Percentiles rank a stretch among this genome's conserved stretches.
Conservation (phyloP, 2,888 invertebrate genomes). For the Magallana nippona region DNA sequence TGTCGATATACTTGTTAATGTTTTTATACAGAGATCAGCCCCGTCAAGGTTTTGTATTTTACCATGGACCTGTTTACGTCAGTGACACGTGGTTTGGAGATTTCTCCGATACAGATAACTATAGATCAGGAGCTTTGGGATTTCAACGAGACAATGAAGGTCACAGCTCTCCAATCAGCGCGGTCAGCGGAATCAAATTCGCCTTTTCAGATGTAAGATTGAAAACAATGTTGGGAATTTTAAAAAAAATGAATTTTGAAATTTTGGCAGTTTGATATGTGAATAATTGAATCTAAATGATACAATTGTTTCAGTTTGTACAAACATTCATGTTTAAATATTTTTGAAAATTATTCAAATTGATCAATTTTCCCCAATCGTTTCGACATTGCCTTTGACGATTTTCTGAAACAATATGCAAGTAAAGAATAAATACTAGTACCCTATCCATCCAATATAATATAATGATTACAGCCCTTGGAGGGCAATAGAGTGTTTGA, state of each 20-base stretch:
- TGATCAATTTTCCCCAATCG: too few species aligned
- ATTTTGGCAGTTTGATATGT: too few species aligned
- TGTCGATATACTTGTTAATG: neutral
- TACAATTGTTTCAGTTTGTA: too few species aligned
- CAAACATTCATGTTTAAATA: too few species aligned
- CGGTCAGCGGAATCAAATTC: conserved; percentile 48
- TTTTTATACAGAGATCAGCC: conserved; percentile 50
- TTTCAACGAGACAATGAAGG: conserved; percentile 46
- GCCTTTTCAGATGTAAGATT: conserved; percentile 51
- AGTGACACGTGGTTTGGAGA: conserved; percentile 53
- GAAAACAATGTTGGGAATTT: conserved; percentile 5
- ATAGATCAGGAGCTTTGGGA: conserved; percentile 51
- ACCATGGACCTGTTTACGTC: conserved; percentile 53
- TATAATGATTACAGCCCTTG: conserved; percentile 36
- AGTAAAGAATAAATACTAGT: too few species aligned
- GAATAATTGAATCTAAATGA: too few species aligned
- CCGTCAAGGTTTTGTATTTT: conserved; percentile 52
- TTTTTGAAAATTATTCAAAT: too few species aligned
- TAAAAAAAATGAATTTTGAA: too few species aligned
- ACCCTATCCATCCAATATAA: neutral
- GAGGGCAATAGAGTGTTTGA: conserved; percentile 54
- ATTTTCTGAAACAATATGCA: too few species aligned
- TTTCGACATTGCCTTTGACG: too few species aligned
- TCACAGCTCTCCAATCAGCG: conserved; percentile 50
- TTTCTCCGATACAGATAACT: conserved; percentile 49